These are phyloP conservation scores for Microcaecilia unicolor DNA, from an alignment of 2,797 vertebrate genomes.

Conservation along the genomic window DNA sequence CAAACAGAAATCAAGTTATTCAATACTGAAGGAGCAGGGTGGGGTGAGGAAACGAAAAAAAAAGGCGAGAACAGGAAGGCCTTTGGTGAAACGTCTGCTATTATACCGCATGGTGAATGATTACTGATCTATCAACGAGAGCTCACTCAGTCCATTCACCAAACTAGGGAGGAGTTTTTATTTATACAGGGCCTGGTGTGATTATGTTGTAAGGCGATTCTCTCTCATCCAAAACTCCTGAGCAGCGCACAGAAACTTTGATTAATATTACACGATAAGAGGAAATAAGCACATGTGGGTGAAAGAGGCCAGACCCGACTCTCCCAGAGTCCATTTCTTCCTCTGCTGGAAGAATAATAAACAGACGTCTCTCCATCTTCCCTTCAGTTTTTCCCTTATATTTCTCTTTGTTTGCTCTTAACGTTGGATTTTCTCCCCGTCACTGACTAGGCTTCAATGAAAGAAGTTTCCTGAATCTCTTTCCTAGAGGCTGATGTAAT, in stretches of 20 bases:
- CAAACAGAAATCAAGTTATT: slow-evolving; percentile 37
- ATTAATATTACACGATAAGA: slow-evolving; percentile 62
- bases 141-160: slow-evolving; percentile 21
- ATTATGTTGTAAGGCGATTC: slow-evolving; percentile 63
- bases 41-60: not conserved
- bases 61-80: too few relatives aligned
- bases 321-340: slow-evolving; percentile 25
- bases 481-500: too few relatives aligned
- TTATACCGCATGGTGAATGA: slow-evolving; percentile 8
- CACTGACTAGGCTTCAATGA: too few relatives aligned
- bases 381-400: too few relatives aligned
- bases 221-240: slow-evolving; percentile 61
- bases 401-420: too few relatives aligned
- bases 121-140: slow-evolving; percentile 33
- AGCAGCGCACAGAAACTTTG: slow-evolving; percentile 54
- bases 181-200: slow-evolving; percentile 46
- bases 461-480: too few relatives aligned
- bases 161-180: slow-evolving; percentile 22
- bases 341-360: slow-evolving; percentile 34
- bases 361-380: slow-evolving; percentile 15
- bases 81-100: slow-evolving; percentile 10
- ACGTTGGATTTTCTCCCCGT: too few relatives aligned
- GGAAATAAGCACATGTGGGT: too few relatives aligned
- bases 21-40: not conserved
- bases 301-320: slow-evolving; percentile 33